Percentiles rank a stretch among this genome's conserved stretches.
phyloP scores from a whole-genome alignment of 2,888 invertebrate species.

The Epinotia nisella region DNA sequence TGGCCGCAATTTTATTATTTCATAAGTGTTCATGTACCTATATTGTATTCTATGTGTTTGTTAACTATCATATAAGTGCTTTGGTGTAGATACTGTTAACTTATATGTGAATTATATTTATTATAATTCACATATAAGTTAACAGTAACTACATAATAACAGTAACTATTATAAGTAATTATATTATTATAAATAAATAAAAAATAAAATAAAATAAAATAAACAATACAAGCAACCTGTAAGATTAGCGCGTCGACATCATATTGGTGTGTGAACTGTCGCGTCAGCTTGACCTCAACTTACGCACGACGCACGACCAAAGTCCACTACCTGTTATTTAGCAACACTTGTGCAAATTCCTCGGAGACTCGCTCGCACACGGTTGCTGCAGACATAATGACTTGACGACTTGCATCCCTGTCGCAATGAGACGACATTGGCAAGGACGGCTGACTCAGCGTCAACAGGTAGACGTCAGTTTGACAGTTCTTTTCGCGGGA shows the following conservation, averaged over 20 bases:
- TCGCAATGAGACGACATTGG: constrained; percentile 5
- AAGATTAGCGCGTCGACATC: not conserved
- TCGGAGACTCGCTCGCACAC: not conserved
- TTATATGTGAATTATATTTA: too few species aligned
- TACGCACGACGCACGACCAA: constrained; percentile 30
- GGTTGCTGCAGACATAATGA: constrained; percentile 10
- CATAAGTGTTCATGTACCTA: too few species aligned
- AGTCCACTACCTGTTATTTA: constrained; percentile 41
- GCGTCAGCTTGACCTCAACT: not conserved
- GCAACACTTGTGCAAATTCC: constrained; percentile 41
- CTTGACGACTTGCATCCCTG: constrained; percentile 23
- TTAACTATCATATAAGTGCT: too few species aligned
- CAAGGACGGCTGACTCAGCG: constrained; percentile 57
- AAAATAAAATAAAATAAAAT: too few species aligned
- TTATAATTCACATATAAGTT: too few species aligned
- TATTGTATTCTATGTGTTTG: too few species aligned
- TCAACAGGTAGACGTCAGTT: constrained; percentile 19
- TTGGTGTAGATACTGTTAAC: too few species aligned
- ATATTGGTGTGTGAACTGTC: not conserved
- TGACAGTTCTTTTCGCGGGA: constrained; percentile 41
- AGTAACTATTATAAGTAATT: too few species aligned
- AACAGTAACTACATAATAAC: too few species aligned
- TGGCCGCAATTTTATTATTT: too few species aligned
- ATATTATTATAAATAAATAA: too few species aligned
- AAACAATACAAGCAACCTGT: too few species aligned